phyloP scores from a whole-genome alignment of 2,113 vertebrate species.

The Ceyx margarethae region DNA sequence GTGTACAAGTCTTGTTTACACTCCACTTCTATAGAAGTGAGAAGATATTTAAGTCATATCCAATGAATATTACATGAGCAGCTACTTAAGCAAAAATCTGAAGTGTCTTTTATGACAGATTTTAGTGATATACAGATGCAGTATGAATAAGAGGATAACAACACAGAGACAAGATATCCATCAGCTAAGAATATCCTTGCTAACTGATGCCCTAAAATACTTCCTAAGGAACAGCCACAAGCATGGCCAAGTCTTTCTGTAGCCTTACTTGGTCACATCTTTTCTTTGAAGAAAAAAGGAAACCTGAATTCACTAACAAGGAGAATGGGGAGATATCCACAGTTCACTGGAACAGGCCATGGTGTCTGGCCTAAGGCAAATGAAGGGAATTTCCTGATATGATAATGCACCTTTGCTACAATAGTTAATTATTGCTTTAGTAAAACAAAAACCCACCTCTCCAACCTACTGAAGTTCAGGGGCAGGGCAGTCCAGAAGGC shows the following conservation, averaged over 20 bases:
- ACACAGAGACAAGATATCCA: background rate
- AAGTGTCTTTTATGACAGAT: background rate
- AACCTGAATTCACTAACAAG: background rate
- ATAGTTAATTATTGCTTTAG: conserved; percentile 62
- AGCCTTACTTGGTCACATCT: background rate
- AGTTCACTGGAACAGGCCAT: background rate
- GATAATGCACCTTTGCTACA: conserved; percentile 50
- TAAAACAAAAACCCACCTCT: conserved; percentile 9
- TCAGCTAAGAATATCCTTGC: conserved; percentile 17
- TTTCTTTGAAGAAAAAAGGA: background rate
- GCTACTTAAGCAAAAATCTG: background rate
- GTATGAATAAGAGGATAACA: background rate
- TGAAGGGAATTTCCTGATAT: conserved; percentile 36
- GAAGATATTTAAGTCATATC: conserved; percentile 1
- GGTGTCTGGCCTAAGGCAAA: conserved; percentile 40
- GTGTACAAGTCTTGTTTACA: conserved; percentile 20
- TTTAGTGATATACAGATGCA: conserved; percentile 9
- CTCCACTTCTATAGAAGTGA: background rate
- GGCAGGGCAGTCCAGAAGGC: background rate
- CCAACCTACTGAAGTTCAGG: background rate
- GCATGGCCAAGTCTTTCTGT: background rate
- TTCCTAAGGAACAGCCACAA: conserved; percentile 2
- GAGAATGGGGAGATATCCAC: background rate
- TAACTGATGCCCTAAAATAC: conserved; percentile 15
- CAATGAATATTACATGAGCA: conserved; percentile 42